Evolutionary conservation across 2,797 vertebrate genomes (phyloP).

Genomic region (Pseudochaenichthys georgianus): DNA sequence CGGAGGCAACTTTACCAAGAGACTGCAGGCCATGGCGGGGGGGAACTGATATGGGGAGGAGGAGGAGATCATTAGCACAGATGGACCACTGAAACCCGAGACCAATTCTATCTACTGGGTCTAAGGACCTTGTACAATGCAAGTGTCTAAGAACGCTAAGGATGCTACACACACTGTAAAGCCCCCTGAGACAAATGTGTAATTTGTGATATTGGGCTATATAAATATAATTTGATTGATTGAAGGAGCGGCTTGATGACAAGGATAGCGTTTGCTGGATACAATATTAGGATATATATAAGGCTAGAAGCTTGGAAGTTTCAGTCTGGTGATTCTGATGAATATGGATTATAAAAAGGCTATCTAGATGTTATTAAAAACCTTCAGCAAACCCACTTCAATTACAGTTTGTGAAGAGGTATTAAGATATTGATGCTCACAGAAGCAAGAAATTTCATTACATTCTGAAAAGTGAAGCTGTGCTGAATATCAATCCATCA

Average conservation of each 20-base stretch:
- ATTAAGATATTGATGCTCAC: conserved; percentile 30
- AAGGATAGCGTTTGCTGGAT: conserved; percentile 5
- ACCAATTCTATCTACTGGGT: conserved; percentile 34
- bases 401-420: conserved; percentile 26
- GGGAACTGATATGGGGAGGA: conserved; percentile 84
- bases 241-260: conserved; percentile 16
- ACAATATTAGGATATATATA: conserved; percentile 26
- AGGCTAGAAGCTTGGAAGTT: background rate
- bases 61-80: conserved; percentile 54
- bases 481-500: conserved; percentile 57
- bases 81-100: conserved; percentile 58
- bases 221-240: no score
- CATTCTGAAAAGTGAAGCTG: conserved; percentile 45
- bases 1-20: conserved; percentile 98
- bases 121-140: background rate
- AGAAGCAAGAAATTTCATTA: conserved; percentile 28
- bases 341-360: conserved; percentile 16
- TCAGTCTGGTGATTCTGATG: conserved; percentile 18
- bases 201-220: no score
- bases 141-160: background rate
- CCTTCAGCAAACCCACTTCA: conserved; percentile 25
- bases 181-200: no score
- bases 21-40: conserved; percentile 98
- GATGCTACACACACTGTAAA: no score
- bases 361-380: conserved; percentile 26